Conservation (phyloP, 2,888 invertebrate genomes). For the Diabrotica balteata region DNA sequence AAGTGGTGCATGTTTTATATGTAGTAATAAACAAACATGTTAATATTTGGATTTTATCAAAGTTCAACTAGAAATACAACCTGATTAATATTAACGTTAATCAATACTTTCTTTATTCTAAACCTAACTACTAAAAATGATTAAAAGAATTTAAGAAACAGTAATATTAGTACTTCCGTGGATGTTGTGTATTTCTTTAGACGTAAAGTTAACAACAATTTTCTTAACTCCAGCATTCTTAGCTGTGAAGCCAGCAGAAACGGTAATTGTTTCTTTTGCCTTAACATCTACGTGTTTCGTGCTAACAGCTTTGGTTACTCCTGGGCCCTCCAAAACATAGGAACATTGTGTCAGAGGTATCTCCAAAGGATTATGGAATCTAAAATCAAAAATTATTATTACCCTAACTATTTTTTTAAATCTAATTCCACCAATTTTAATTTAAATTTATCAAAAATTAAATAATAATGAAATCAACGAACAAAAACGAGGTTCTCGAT, state of each 20-base stretch:
- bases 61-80: too few species aligned
- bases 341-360: constrained; percentile 70
- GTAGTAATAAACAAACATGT: too few species aligned
- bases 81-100: too few species aligned
- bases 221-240: constrained; percentile 70
- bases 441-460: neutral
- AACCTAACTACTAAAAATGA: too few species aligned
- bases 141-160: neutral
- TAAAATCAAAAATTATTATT: constrained; percentile 56
- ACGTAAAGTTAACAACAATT: constrained; percentile 76
- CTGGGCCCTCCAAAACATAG: constrained; percentile 75
- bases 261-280: constrained; percentile 64
- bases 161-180: constrained; percentile 63
- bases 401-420: too few species aligned
- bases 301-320: constrained; percentile 58
- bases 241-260: constrained; percentile 68
- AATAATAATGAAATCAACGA: neutral
- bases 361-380: constrained; percentile 76
- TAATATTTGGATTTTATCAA: too few species aligned
- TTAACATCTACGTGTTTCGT: constrained; percentile 59
- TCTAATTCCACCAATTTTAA: too few species aligned
- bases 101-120: too few species aligned
- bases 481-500: too few species aligned
- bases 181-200: constrained; percentile 73
- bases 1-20: too few species aligned